These are phyloP conservation scores for Kryphioiulus occultus DNA, from an alignment of 2,888 invertebrate genomes.

Conservation along the genomic window DNA sequence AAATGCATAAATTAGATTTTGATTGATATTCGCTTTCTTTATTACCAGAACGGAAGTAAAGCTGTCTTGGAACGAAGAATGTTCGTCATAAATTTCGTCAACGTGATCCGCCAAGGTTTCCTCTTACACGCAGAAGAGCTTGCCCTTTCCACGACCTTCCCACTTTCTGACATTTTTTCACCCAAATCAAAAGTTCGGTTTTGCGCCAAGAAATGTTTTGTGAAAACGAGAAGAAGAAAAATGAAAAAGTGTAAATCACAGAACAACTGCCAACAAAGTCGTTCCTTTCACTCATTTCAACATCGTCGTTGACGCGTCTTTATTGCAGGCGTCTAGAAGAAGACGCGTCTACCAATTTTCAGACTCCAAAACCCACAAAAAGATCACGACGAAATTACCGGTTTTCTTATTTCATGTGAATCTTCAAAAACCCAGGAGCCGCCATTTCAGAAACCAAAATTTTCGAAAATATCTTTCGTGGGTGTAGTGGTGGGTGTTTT, in stretches of 20 bases:
- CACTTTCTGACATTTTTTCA: slow-evolving; percentile 35
- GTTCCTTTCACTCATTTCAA: slow-evolving; percentile 28
- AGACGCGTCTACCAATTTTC: not conserved
- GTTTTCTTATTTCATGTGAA: not conserved
- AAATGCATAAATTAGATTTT: slow-evolving; percentile 31
- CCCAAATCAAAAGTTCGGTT: slow-evolving; percentile 22
- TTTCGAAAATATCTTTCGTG: not conserved
- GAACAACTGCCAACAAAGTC: slow-evolving; percentile 31
- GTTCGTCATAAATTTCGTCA: slow-evolving; percentile 35
- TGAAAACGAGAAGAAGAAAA: slow-evolving; percentile 4
- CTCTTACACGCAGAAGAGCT: slow-evolving; percentile 17
- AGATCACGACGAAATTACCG: not conserved
- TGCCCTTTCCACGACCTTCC: slow-evolving; percentile 3
- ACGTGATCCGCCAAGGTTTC: slow-evolving; percentile 30
- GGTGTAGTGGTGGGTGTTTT: not conserved
- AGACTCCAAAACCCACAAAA: not conserved
- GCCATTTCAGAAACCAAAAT: not conserved
- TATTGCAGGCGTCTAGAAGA: not conserved
- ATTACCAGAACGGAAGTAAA: slow-evolving; percentile 31
- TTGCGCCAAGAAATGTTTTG: slow-evolving; percentile 35
- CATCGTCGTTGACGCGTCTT: slow-evolving; percentile 7
- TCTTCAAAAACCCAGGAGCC: not conserved
- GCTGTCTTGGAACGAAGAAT: slow-evolving; percentile 25
- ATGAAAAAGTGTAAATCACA: slow-evolving; percentile 19
- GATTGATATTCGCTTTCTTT: slow-evolving; percentile 35